phyloP scores from a whole-genome alignment of 2,797 vertebrate species.

The Gobio occitaniae region DNA sequence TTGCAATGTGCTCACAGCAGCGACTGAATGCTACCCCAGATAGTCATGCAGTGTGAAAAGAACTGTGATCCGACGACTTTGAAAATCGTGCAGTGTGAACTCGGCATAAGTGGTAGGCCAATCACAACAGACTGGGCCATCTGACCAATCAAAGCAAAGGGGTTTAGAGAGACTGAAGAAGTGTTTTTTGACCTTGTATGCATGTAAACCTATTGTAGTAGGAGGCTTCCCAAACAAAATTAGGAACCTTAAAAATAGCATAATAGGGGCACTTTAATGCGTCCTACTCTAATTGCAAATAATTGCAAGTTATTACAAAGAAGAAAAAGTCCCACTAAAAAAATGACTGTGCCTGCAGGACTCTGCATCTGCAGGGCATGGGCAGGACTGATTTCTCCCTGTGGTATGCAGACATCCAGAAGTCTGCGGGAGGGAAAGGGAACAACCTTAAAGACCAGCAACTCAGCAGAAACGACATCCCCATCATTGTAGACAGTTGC shows the following conservation, averaged over 20 bases:
- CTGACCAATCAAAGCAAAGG: background rate
- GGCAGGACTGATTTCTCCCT: conserved; percentile 85
- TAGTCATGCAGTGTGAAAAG: no score
- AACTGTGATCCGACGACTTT: no score
- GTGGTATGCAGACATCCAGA: conserved; percentile 89
- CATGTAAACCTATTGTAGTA: background rate
- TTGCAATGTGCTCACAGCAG: no score
- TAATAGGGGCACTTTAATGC: background rate
- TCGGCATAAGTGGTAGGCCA: no score
- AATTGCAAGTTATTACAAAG: background rate
- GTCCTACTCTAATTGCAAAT: background rate
- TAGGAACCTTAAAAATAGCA: background rate
- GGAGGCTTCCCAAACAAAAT: background rate
- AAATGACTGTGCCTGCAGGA: conserved; percentile 77
- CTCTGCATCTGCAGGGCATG: conserved; percentile 90
- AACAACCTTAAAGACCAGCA: conserved; percentile 92
- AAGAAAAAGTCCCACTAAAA: background rate
- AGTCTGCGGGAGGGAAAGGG: conserved; percentile 87
- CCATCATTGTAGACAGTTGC: conserved; percentile 97
- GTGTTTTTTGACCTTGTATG: background rate
- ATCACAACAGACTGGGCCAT: no score
- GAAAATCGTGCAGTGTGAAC: no score
- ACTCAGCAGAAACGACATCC: conserved; percentile 93
- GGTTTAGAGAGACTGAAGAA: background rate
- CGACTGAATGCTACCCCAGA: no score